Percentiles rank a stretch among this genome's conserved stretches.
phyloP scores from a whole-genome alignment of 2,797 vertebrate genomes.

The Gymnocypris eckloni region DNA sequence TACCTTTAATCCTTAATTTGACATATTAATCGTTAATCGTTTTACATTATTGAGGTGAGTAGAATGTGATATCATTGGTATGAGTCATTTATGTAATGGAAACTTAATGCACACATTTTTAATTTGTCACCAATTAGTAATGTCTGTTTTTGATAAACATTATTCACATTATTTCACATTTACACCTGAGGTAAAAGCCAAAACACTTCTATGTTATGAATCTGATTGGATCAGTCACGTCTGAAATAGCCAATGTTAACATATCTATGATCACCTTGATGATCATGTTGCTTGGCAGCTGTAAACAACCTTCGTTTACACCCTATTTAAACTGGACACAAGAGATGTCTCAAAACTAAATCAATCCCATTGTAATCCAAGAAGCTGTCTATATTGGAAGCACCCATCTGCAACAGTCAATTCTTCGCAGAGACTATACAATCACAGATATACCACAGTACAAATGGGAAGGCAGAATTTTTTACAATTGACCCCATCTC shows the following conservation, averaged over 20 bases:
- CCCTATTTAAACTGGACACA: conserved; percentile 5
- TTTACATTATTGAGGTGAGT: not conserved
- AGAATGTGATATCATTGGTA: not conserved
- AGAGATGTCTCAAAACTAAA: not conserved
- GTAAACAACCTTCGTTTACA: not conserved
- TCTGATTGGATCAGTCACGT: not conserved
- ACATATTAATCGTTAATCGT: not conserved
- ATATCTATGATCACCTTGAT: too few relatives aligned
- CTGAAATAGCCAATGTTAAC: too few relatives aligned
- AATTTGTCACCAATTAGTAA: too few relatives aligned
- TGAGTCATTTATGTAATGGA: not conserved
- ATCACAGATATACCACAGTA: not conserved
- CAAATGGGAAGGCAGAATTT: not conserved
- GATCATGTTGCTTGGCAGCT: too few relatives aligned
- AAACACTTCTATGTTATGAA: not conserved
- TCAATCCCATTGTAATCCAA: not conserved
- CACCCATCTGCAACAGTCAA: not conserved
- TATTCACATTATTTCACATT: not conserved
- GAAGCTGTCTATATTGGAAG: conserved; percentile 2
- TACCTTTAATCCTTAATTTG: not conserved
- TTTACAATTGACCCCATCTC: not conserved
- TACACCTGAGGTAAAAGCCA: not conserved
- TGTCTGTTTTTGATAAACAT: too few relatives aligned
- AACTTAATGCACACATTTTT: not conserved
- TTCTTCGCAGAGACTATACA: not conserved